Percentiles rank a stretch among this genome's conserved stretches.
Evolutionary conservation across 2,797 vertebrate genomes (phyloP).

Genomic region (Hyperoplus lanceolatus): DNA sequence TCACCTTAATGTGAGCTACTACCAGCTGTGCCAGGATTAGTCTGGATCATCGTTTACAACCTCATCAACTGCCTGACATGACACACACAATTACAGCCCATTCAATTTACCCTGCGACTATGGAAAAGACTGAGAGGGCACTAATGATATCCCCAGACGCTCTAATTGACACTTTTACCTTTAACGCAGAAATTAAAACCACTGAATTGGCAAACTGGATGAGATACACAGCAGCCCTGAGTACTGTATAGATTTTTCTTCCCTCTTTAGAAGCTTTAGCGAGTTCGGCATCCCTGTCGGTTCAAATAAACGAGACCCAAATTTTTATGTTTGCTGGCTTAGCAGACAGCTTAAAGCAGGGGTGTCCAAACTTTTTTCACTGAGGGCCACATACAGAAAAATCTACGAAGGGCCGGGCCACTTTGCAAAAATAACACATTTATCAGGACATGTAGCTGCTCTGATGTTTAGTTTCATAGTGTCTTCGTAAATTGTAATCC

Average conservation of each 20-base stretch:
- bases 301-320: slow-evolving; percentile 41
- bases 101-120: slow-evolving; percentile 64
- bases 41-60: slow-evolving; percentile 60
- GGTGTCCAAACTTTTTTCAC: too few relatives aligned
- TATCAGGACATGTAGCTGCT: too few relatives aligned
- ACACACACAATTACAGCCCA: slow-evolving; percentile 68
- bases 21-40: slow-evolving; percentile 53
- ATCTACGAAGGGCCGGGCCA: too few relatives aligned
- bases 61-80: slow-evolving; percentile 38
- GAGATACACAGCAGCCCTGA: slow-evolving; percentile 24
- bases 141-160: slow-evolving; percentile 68
- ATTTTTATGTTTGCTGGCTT: slow-evolving; percentile 31
- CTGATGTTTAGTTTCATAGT: too few relatives aligned
- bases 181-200: slow-evolving; percentile 69
- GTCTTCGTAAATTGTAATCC: too few relatives aligned
- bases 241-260: slow-evolving; percentile 27
- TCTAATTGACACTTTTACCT: slow-evolving; percentile 72
- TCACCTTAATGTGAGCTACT: slow-evolving; percentile 56
- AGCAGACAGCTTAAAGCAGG: slow-evolving; percentile 25
- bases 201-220: slow-evolving; percentile 68
- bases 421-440: too few relatives aligned
- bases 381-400: too few relatives aligned
- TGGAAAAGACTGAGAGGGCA: slow-evolving; percentile 57
- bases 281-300: slow-evolving; percentile 22
- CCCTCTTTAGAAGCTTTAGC: slow-evolving; percentile 22